phyloP scores from a whole-genome alignment of 2,888 invertebrate genomes.

The Lasioglossum marginatum region DNA sequence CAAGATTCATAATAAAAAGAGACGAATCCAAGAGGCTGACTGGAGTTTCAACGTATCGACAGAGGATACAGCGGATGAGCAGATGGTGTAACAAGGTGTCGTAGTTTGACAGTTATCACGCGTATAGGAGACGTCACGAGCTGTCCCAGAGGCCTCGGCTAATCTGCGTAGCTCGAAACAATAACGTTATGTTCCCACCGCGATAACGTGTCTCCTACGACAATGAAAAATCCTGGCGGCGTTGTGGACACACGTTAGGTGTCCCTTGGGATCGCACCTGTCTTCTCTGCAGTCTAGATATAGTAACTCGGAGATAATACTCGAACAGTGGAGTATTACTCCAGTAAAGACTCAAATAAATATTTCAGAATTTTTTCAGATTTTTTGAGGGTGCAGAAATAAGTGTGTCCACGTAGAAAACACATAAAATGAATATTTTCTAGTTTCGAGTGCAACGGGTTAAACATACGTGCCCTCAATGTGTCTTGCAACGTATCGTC shows the following conservation, averaged over 20 bases:
- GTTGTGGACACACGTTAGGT: not conserved
- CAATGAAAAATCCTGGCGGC: not conserved
- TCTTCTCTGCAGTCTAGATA: not conserved
- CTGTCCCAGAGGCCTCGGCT: constrained; percentile 35
- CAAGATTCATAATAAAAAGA: not conserved
- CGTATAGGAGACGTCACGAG: constrained; percentile 33
- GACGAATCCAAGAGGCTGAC: not conserved
- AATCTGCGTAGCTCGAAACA: constrained; percentile 39
- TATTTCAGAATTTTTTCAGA: too few relatives aligned
- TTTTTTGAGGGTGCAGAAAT: too few relatives aligned
- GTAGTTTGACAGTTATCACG: not conserved
- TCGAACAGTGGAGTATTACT: not conserved
- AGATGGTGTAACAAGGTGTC: constrained; percentile 16
- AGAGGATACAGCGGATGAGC: not conserved
- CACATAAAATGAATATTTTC: too few relatives aligned
- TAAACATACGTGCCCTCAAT: too few relatives aligned
- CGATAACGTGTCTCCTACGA: not conserved
- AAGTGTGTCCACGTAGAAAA: too few relatives aligned
- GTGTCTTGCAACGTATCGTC: too few relatives aligned
- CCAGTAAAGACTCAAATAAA: too few relatives aligned
- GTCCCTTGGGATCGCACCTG: not conserved
- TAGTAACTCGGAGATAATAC: not conserved
- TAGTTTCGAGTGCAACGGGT: too few relatives aligned
- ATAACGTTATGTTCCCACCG: constrained; percentile 12
- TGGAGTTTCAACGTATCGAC: not conserved